Evolutionary conservation across 2,113 vertebrate species (phyloP).

Genomic region (Apus apus): DNA sequence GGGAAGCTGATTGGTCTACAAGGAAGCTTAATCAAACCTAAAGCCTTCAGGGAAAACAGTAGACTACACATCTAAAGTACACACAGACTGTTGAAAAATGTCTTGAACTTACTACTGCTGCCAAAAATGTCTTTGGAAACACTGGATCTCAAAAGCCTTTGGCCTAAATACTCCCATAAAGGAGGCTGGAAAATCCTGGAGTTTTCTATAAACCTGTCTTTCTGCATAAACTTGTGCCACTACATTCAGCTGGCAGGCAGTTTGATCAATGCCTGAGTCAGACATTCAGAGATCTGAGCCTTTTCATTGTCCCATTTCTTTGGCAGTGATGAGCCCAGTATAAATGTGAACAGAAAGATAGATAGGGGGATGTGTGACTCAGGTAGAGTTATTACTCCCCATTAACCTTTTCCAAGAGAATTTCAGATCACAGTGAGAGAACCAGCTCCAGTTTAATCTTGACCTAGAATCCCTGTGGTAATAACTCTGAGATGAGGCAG

Average conservation of each 20-base stretch:
- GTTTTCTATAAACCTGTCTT: neutral
- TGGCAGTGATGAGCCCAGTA: neutral
- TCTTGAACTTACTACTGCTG: neutral
- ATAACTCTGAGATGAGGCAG: neutral
- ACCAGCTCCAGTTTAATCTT: neutral
- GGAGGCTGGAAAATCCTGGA: neutral
- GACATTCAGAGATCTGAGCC: neutral
- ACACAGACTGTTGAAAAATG: neutral
- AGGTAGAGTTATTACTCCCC: neutral
- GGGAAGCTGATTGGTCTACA: neutral
- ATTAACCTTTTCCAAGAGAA: constrained; percentile 29
- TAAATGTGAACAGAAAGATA: neutral
- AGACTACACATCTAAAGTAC: neutral
- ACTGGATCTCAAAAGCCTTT: neutral
- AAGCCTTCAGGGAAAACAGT: neutral
- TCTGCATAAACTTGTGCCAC: neutral
- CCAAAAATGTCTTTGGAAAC: constrained; percentile 5
- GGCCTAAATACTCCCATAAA: neutral
- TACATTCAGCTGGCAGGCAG: neutral
- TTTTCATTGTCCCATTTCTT: neutral
- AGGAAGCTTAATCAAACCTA: no score
- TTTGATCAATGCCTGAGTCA: constrained; percentile 19
- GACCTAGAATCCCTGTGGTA: neutral
- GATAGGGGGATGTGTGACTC: neutral
- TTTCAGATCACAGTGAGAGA: constrained; percentile 11